Base-by-base conservation (phyloP, 2,888 invertebrate genomes). In the Osmoderma eremita region DNA sequence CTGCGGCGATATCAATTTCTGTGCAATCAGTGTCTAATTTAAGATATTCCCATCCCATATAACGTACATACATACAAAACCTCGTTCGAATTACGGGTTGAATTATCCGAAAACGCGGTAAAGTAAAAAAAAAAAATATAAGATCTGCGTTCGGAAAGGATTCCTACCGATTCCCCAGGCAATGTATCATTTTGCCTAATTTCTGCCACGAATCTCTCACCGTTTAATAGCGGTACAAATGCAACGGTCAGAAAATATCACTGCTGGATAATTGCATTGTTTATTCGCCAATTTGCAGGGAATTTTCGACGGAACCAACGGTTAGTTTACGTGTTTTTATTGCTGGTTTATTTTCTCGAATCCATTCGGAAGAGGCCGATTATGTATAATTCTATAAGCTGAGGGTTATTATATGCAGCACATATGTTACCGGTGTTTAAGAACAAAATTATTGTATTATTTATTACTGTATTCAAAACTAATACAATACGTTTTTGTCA, bases 211-310 rank as follows among this genome's bases (percentile, higher is more conserved):
- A 53, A 53, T 53, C 38, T n/a, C n/a, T 15, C 17, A 3, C 42
- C 42, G 17, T 38, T 53, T 53, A 53, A 53, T 53, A 38, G 39
- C 53, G 53, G 24, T 24, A 15, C 53, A 53, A 36, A 15, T 38
- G 18, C 53, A 53, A 38, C 53, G 53, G 53, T 53, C 18, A 53
- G 53, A 53, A 63, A 63, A 53, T 63, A 63, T 63, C 63, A 63
- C 53, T 63, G 63, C 53, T 10, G 42, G 63, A 53, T 63, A 63
- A 63, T 63, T 63, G 63, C 38, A 39, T 53, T 51, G 63, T 61
- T 61, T 61, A 45, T 61, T 45, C 58, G 58, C 42, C 58, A 61
- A 61, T 61, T 61, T 61, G 30, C 36, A 53, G 53, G 17, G 53
- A 53, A 53, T 53, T 49, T 53, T 53, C 53, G 17, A 17, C 22